Percentiles rank a stretch among this genome's conserved stretches.
Conservation (phyloP, 1,140 invertebrate species). For the Harlomillsia oculata region DNA sequence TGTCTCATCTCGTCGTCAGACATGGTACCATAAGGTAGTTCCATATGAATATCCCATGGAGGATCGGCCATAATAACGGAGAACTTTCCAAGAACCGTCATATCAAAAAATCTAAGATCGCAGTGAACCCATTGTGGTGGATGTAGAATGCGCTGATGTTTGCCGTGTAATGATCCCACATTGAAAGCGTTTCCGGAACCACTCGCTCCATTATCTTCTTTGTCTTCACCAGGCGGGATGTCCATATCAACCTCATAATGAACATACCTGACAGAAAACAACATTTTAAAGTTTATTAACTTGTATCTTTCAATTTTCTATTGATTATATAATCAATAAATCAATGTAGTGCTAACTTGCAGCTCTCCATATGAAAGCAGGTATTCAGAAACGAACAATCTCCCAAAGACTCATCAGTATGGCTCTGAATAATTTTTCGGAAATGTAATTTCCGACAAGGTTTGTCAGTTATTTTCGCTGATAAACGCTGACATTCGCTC, state of each 20-base stretch:
- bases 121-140: conserved; percentile 95
- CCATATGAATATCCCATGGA: conserved; percentile 70
- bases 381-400: conserved; percentile 97
- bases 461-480: conserved; percentile 45
- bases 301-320: neutral
- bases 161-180: conserved; percentile 89
- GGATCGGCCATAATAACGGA: conserved; percentile 92
- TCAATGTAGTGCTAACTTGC: conserved; percentile 57
- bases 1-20: conserved; percentile 97
- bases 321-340: neutral
- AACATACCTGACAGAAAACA: conserved; percentile 55
- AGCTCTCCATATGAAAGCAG: conserved; percentile 98
- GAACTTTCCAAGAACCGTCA: conserved; percentile 88
- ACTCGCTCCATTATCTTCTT: no score
- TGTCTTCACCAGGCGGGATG: no score
- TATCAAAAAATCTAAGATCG: conserved; percentile 87
- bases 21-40: conserved; percentile 95
- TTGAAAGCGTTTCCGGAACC: no score
- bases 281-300: conserved; percentile 19
- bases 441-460: conserved; percentile 88
- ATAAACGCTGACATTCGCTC: conserved; percentile 69
- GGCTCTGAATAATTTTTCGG: conserved; percentile 91
- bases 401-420: conserved; percentile 90
- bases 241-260: conserved; percentile 80
- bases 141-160: conserved; percentile 62